A percentile compares a stretch with the other conserved stretches of the same genome.
These are phyloP conservation scores for Melangyna quadrimaculata DNA, from an alignment of 2,888 invertebrate species.

Conservation along the genomic window DNA sequence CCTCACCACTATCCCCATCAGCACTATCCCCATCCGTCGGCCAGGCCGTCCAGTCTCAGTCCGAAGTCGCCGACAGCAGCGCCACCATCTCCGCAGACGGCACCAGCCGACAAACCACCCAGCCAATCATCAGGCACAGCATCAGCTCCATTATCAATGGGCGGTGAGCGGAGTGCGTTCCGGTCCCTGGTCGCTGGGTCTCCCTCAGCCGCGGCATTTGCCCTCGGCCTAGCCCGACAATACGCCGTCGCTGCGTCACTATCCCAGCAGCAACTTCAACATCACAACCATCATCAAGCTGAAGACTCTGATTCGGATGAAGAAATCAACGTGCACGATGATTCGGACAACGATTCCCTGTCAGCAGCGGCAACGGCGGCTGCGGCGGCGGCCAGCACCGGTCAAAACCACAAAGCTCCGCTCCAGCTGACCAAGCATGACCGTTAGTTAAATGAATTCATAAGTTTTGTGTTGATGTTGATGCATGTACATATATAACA, in stretches of 20 bases:
- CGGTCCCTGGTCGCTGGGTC: conserved; percentile 87
- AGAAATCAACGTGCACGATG: conserved; percentile 92
- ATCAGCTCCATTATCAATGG: conserved; percentile 84
- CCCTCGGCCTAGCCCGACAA: conserved; percentile 78
- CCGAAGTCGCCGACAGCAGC: conserved; percentile 77
- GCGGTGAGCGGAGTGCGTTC: conserved; percentile 95
- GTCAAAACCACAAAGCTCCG: conserved; percentile 73
- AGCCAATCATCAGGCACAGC: conserved; percentile 76
- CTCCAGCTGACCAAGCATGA: conserved; percentile 81
- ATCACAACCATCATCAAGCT: conserved; percentile 58
- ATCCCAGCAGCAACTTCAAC: conserved; percentile 77
- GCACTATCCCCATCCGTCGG: conserved; percentile 66
- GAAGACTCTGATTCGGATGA: conserved; percentile 82
- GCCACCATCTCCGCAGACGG: conserved; percentile 73
- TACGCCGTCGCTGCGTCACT: conserved; percentile 79
- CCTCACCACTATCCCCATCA: conserved; percentile 67
- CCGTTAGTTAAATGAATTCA: conserved; percentile 73
- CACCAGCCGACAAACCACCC: conserved; percentile 72
- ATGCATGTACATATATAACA: neutral
- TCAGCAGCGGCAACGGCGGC: conserved; percentile 51
- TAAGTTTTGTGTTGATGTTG: neutral
- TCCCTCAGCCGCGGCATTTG: conserved; percentile 84
- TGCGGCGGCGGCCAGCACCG: conserved; percentile 70
- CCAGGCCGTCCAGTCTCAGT: conserved; percentile 59
- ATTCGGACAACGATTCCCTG: conserved; percentile 80